Evolutionary conservation across 2,113 vertebrate species (phyloP).

Genomic region (Cheirogaleus medius): DNA sequence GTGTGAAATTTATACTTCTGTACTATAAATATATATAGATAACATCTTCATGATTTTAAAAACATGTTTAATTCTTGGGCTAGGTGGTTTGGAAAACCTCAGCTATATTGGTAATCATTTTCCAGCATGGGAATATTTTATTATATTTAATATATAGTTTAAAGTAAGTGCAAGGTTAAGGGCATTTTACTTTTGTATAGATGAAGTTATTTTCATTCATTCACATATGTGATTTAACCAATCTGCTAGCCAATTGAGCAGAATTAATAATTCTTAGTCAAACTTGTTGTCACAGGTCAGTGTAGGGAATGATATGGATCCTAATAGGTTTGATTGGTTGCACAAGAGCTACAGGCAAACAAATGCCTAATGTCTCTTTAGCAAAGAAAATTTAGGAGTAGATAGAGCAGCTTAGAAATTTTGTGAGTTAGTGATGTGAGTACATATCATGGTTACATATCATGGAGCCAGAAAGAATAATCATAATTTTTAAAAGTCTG

Average conservation of each 20-base stretch:
- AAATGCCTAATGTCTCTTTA: neutral
- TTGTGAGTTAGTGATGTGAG: neutral
- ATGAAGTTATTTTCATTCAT: constrained; percentile 27
- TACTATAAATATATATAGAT: constrained; percentile 5
- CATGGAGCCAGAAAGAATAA: constrained; percentile 10
- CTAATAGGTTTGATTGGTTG: neutral
- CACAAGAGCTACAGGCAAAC: neutral
- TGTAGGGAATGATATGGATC: neutral
- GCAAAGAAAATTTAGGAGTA: neutral
- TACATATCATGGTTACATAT: neutral
- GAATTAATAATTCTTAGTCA: neutral
- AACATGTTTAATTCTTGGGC: neutral
- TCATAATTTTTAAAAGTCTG: neutral
- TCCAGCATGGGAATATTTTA: neutral
- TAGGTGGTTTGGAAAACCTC: neutral
- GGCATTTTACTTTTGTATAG: neutral
- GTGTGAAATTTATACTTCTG: neutral
- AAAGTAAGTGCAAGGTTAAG: neutral
- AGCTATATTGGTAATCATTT: neutral
- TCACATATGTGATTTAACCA: neutral
- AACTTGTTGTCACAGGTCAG: neutral
- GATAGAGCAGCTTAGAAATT: neutral
- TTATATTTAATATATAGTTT: neutral
- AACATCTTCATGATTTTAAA: constrained; percentile 4
- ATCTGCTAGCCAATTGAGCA: neutral